Percentiles rank a stretch among this genome's conserved stretches.
phyloP scores from a whole-genome alignment of 2,888 invertebrate species.

The Acronicta alni region DNA sequence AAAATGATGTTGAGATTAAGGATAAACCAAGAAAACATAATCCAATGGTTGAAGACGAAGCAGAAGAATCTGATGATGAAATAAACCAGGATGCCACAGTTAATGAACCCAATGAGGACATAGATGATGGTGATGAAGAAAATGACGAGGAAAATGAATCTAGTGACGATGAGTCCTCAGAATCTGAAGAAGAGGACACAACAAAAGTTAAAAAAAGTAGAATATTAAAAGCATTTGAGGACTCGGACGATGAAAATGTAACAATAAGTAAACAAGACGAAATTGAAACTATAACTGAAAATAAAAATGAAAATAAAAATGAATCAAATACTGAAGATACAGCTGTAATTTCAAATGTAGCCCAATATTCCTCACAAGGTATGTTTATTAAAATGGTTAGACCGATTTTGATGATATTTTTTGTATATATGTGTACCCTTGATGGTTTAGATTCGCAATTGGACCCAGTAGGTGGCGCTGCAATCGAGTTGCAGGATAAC shows the following conservation, averaged over 20 bases:
- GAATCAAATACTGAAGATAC: conserved; percentile 23
- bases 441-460: too few relatives aligned
- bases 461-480: too few relatives aligned
- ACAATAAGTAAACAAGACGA: conserved; percentile 22
- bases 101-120: conserved; percentile 61
- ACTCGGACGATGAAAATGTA: conserved; percentile 81
- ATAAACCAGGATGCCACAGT: conserved; percentile 64
- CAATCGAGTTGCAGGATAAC: too few relatives aligned
- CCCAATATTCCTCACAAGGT: conserved; percentile 73
- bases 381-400: conserved; percentile 24
- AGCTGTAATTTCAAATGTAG: conserved; percentile 31
- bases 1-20: conserved; percentile 73
- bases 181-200: conserved; percentile 71
- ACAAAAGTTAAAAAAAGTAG: conserved; percentile 75
- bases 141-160: conserved; percentile 68
- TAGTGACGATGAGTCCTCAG: conserved; percentile 73
- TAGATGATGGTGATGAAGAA: conserved; percentile 59
- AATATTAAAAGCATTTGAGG: conserved; percentile 85
- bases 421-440: too few relatives aligned
- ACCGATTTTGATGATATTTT: too few relatives aligned
- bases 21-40: conserved; percentile 80
- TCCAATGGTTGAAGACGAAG: conserved; percentile 84
- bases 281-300: conserved; percentile 2
- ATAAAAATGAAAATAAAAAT: conserved; percentile 12
- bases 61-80: conserved; percentile 84